Evolutionary conservation across 2,888 invertebrate genomes (phyloP).

Genomic region (Harmothoe impar): DNA sequence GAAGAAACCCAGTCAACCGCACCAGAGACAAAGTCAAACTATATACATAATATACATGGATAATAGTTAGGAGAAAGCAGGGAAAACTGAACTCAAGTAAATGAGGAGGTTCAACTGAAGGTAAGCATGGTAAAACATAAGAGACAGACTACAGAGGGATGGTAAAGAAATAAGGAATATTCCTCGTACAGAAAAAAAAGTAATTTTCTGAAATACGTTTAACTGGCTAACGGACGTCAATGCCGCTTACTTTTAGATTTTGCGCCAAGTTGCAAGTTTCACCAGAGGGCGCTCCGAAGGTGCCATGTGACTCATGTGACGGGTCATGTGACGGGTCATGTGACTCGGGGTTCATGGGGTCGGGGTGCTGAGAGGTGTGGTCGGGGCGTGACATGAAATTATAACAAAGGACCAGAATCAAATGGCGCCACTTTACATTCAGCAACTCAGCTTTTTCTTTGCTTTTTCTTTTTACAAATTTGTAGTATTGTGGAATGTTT

Average conservation of each 20-base stretch:
- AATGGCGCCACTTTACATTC: slow-evolving; percentile 18
- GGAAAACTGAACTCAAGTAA: too few species aligned
- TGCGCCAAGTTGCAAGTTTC: slow-evolving; percentile 1
- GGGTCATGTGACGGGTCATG: slow-evolving; percentile 51
- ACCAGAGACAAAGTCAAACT: not conserved
- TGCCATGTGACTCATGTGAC: slow-evolving; percentile 36
- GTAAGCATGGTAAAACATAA: not conserved
- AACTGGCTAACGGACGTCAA: slow-evolving; percentile 15
- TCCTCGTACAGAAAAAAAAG: not conserved
- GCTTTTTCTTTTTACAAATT: too few species aligned
- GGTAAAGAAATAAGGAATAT: not conserved
- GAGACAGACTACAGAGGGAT: not conserved
- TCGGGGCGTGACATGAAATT: slow-evolving; percentile 52
- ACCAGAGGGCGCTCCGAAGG: slow-evolving; percentile 40
- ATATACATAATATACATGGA: slow-evolving; percentile 1
- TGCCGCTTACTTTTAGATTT: slow-evolving; percentile 42
- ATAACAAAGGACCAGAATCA: slow-evolving; percentile 59
- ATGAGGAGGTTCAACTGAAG: too few species aligned
- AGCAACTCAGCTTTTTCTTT: not conserved
- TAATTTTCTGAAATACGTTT: not conserved
- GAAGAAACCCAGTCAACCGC: not conserved
- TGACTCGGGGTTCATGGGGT: slow-evolving; percentile 55
- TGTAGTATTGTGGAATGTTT: too few species aligned
- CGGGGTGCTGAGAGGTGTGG: slow-evolving; percentile 61
- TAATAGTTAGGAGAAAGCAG: not conserved